phyloP scores from a whole-genome alignment of 2,113 vertebrate species.

The Haliaeetus leucogaster region DNA sequence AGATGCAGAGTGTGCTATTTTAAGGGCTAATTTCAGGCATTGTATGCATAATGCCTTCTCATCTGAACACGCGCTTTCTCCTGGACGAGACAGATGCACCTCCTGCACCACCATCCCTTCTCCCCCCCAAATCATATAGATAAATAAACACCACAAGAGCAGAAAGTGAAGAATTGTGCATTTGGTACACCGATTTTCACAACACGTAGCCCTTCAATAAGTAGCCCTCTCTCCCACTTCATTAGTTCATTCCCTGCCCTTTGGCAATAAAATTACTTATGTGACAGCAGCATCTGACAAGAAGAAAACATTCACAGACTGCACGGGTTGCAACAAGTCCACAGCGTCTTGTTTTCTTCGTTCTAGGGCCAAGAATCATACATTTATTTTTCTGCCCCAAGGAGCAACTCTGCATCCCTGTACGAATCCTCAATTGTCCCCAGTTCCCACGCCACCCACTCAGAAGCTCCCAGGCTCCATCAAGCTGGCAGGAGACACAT shows the following conservation, averaged over 20 bases:
- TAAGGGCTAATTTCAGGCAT: slow-evolving; percentile 33
- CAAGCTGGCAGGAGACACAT: background rate
- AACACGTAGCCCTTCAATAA: background rate
- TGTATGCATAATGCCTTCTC: background rate
- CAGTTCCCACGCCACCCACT: slow-evolving; percentile 58
- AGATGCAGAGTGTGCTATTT: background rate
- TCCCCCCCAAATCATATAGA: background rate
- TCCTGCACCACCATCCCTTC: background rate
- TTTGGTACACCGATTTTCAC: background rate
- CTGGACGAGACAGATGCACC: background rate
- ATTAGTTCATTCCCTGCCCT: slow-evolving; percentile 17
- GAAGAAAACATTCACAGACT: slow-evolving; percentile 43
- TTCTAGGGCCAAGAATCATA: slow-evolving; percentile 47
- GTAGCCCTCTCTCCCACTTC: background rate
- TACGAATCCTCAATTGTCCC: background rate
- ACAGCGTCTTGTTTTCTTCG: background rate
- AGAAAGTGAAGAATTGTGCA: background rate
- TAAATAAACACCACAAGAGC: background rate
- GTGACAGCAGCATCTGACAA: slow-evolving; percentile 46
- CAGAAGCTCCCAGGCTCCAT: slow-evolving; percentile 34
- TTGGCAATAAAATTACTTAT: slow-evolving; percentile 26
- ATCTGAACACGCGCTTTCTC: background rate
- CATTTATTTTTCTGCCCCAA: slow-evolving; percentile 28
- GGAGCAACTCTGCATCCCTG: slow-evolving; percentile 18
- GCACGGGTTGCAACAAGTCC: slow-evolving; percentile 47